A percentile compares a stretch with the other conserved stretches of the same genome.
Conservation (phyloP, 2,888 invertebrate species). For the Cerastis leucographa region DNA sequence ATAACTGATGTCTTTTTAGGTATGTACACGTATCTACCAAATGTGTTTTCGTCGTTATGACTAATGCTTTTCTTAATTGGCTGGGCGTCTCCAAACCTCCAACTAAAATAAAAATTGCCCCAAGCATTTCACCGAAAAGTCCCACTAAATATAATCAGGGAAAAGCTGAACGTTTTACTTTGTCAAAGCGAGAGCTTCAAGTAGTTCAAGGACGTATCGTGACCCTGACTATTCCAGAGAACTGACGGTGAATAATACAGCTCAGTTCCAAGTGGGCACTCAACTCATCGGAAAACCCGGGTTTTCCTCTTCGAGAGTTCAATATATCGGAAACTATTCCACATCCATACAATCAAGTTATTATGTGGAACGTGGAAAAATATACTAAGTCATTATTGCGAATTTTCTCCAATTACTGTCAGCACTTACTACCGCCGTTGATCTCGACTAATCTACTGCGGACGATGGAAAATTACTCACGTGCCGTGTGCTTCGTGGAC, state of each 20-base stretch:
- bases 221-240: constrained; percentile 45
- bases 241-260: constrained; percentile 45
- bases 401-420: constrained; percentile 67
- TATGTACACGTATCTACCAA: constrained; percentile 6
- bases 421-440: constrained; percentile 59
- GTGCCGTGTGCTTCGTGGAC: constrained; percentile 63
- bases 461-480: constrained; percentile 65
- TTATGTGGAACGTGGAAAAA: constrained; percentile 64
- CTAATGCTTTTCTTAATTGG: constrained; percentile 24
- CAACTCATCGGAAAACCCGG: constrained; percentile 33
- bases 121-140: not conserved
- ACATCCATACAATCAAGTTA: constrained; percentile 42
- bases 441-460: constrained; percentile 62
- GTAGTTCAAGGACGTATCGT: constrained; percentile 46
- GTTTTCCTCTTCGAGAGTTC: constrained; percentile 4
- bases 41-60: constrained; percentile 14
- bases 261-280: constrained; percentile 21
- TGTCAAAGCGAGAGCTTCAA: constrained; percentile 22
- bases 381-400: constrained; percentile 60
- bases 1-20: constrained; percentile 24
- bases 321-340: constrained; percentile 43
- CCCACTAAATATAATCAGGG: constrained; percentile 26
- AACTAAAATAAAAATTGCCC: not conserved
- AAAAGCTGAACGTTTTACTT: constrained; percentile 20
- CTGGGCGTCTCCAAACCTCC: not conserved